phyloP scores from a whole-genome alignment of 2,113 vertebrate genomes.

The Bettongia penicillata region DNA sequence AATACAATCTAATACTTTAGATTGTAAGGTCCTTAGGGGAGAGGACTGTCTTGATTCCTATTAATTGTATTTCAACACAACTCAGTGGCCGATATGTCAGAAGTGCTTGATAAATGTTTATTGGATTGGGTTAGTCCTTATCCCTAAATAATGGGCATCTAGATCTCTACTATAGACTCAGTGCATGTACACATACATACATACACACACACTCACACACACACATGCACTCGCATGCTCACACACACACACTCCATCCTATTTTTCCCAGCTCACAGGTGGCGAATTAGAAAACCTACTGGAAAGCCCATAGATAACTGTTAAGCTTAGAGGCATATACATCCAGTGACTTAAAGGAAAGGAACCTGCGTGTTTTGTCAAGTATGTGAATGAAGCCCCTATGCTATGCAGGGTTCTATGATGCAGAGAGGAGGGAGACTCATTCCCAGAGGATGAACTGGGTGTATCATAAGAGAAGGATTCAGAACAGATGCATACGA shows the following conservation, averaged over 20 bases:
- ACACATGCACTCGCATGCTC: not conserved
- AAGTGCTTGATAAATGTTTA: too few species aligned
- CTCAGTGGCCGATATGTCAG: too few species aligned
- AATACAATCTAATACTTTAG: too few species aligned
- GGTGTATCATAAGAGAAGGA: not conserved
- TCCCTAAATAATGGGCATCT: too few species aligned
- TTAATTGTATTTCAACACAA: too few species aligned
- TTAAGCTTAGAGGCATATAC: not conserved
- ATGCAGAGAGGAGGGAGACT: not conserved
- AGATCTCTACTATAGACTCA: too few species aligned
- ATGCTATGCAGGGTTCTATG: not conserved
- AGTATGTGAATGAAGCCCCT: not conserved
- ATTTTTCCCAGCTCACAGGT: too few species aligned
- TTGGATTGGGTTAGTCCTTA: too few species aligned
- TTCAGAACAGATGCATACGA: not conserved
- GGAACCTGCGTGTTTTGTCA: not conserved
- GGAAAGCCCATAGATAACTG: not conserved
- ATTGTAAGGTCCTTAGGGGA: too few species aligned
- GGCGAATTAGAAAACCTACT: not conserved
- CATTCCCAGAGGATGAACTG: not conserved
- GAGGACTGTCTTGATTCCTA: too few species aligned
- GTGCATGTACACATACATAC: too few species aligned
- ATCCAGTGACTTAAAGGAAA: not conserved
- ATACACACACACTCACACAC: not conserved
- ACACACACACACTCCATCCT: too few species aligned